Conservation (phyloP, 2,888 invertebrate species). For the Muscina levida region DNA sequence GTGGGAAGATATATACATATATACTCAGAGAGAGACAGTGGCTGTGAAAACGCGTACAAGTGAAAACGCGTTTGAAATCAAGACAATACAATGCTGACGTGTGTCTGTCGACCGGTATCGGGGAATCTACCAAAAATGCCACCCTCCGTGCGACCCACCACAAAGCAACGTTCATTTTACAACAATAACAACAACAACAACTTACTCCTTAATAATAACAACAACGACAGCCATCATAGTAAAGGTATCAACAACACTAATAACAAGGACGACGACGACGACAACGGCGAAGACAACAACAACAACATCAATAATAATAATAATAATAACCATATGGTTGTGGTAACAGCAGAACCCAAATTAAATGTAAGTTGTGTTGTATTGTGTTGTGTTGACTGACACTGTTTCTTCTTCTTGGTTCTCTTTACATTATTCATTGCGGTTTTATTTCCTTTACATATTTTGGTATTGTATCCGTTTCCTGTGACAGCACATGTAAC, state of each 20-base stretch:
- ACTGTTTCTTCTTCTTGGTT: neutral
- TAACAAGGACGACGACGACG: constrained; percentile 58
- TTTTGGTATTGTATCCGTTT: constrained; percentile 12
- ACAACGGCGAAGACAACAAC: constrained; percentile 30
- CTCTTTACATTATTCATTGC: constrained; percentile 32
- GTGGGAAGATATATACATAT: no score
- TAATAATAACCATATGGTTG: constrained; percentile 68
- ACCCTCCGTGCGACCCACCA: constrained; percentile 71
- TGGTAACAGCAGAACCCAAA: constrained; percentile 79
- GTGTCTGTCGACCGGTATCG: constrained; percentile 80
- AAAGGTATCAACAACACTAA: constrained; percentile 42
- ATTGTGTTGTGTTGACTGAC: no score
- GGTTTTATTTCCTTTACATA: neutral
- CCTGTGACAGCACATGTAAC: neutral
- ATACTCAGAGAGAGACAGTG: neutral
- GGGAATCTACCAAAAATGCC: constrained; percentile 80
- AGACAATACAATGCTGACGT: constrained; percentile 76
- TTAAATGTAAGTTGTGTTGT: constrained; percentile 74
- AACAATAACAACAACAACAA: constrained; percentile 66
- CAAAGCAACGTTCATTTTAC: constrained; percentile 44
- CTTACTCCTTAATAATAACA: constrained; percentile 53
- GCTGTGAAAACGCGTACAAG: no score
- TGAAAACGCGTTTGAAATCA: no score
- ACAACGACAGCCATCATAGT: constrained; percentile 42
- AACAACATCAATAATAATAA: constrained; percentile 40